Conservation (phyloP, 2,113 vertebrate genomes). For the Pygathrix nemaeus region DNA sequence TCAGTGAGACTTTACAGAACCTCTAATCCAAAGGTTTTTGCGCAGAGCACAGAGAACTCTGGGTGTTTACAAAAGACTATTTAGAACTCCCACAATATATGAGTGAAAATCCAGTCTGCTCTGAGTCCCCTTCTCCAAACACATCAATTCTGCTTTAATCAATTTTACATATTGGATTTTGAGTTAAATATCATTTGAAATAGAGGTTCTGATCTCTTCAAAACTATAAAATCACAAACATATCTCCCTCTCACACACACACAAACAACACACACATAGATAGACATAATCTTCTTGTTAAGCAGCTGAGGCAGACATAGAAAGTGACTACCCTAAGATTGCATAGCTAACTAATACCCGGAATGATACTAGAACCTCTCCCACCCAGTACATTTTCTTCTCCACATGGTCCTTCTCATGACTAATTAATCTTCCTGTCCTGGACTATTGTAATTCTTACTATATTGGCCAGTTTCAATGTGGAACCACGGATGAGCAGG, state of each 20-base stretch:
- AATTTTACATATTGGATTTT: neutral
- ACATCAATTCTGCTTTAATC: neutral
- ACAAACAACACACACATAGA: neutral
- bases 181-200: conserved; percentile 4
- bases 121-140: neutral
- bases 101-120: neutral
- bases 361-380: neutral
- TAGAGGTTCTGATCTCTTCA: neutral
- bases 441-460: conserved; percentile 29
- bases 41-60: neutral
- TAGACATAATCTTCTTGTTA: neutral
- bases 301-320: neutral
- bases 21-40: neutral
- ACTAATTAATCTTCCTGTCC: conserved; percentile 72
- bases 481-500: conserved; percentile 52
- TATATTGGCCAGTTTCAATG: conserved; percentile 56
- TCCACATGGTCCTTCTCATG: conserved; percentile 47
- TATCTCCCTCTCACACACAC: neutral
- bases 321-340: neutral
- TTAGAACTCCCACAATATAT: neutral
- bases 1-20: neutral
- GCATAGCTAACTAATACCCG: neutral
- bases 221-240: conserved; percentile 30
- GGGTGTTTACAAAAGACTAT: neutral
- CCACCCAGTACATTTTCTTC: neutral